These are phyloP conservation scores for Torymus texanus DNA, from an alignment of 2,888 invertebrate genomes.

Conservation along the genomic window DNA sequence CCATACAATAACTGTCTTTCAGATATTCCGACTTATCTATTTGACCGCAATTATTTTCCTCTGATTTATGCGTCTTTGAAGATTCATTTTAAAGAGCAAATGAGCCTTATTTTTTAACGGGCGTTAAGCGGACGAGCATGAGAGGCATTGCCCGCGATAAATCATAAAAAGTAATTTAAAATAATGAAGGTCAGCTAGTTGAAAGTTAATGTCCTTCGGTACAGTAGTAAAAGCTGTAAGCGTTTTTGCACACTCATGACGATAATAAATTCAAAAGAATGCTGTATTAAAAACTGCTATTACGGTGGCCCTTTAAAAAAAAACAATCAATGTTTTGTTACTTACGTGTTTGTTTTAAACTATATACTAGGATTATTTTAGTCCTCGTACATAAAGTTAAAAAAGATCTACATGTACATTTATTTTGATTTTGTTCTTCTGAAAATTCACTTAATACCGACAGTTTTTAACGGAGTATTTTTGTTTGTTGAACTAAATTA, in stretches of 20 bases:
- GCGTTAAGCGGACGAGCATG: background rate
- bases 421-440: too few species aligned
- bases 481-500: too few species aligned
- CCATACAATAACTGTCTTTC: too few species aligned
- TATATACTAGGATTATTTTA: too few species aligned
- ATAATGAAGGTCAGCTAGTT: constrained; percentile 20
- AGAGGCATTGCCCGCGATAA: constrained; percentile 10
- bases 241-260: background rate
- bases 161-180: constrained; percentile 21
- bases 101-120: constrained; percentile 12
- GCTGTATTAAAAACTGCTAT: background rate
- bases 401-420: too few species aligned
- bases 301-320: too few species aligned
- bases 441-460: too few species aligned
- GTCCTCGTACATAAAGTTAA: too few species aligned
- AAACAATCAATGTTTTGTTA: too few species aligned
- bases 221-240: constrained; percentile 3
- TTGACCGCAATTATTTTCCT: constrained; percentile 1
- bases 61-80: constrained; percentile 24
- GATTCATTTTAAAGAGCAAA: constrained; percentile 14
- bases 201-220: constrained; percentile 23
- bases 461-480: too few species aligned
- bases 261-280: constrained; percentile 9
- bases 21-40: too few species aligned
- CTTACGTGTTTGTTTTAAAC: too few species aligned